These are phyloP conservation scores for Garra rufa DNA, from an alignment of 2,113 vertebrate species.

Conservation along the genomic window DNA sequence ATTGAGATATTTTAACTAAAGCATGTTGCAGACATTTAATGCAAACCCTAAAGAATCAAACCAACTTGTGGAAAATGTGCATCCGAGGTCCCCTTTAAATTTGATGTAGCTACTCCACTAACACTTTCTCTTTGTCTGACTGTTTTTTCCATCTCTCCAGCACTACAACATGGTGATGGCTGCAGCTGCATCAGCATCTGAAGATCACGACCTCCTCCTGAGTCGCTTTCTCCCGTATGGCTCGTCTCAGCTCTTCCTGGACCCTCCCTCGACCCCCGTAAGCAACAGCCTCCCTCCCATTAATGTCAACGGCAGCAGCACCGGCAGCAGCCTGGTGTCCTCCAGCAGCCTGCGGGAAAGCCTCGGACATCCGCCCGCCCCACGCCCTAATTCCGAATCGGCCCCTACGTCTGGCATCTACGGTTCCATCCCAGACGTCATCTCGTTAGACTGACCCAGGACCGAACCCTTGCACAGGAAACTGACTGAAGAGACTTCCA, in stretches of 20 bases:
- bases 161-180: conserved; percentile 98
- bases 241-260: conserved; percentile 94
- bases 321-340: conserved; percentile 90
- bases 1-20: too few species aligned
- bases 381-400: conserved; percentile 80
- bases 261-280: conserved; percentile 85
- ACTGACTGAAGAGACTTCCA: conserved; percentile 45
- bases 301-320: conserved; percentile 84
- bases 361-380: conserved; percentile 79
- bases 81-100: neutral
- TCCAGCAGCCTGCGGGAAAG: conserved; percentile 88
- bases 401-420: conserved; percentile 88
- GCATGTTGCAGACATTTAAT: too few species aligned
- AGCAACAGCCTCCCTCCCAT: conserved; percentile 79
- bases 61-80: too few species aligned
- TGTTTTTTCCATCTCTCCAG: conserved; percentile 66
- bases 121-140: neutral
- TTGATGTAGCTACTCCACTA: neutral
- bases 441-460: conserved; percentile 90
- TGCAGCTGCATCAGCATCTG: conserved; percentile 88
- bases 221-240: conserved; percentile 93
- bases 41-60: too few species aligned
- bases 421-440: conserved; percentile 94
- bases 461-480: neutral
- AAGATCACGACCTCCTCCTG: conserved; percentile 93